Evolutionary conservation across 2,797 vertebrate species (phyloP).

Genomic region (Channa striata): DNA sequence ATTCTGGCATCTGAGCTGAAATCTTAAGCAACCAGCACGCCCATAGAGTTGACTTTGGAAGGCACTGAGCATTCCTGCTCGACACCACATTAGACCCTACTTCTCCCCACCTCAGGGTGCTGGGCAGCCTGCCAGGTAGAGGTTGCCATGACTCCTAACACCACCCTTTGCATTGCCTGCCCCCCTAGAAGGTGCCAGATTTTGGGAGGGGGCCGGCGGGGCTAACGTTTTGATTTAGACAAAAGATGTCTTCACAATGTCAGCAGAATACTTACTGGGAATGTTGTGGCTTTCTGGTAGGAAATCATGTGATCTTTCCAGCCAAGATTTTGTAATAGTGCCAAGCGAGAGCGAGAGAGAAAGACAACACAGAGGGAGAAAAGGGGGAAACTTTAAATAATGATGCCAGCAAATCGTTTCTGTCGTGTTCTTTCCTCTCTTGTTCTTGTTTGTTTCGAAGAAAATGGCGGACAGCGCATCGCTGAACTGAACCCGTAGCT

Average conservation of each 20-base stretch:
- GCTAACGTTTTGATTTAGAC: slow-evolving; percentile 94
- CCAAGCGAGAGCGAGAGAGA: slow-evolving; percentile 84
- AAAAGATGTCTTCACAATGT: slow-evolving; percentile 97
- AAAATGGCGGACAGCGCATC: slow-evolving; percentile 93
- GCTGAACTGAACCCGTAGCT: slow-evolving; percentile 88
- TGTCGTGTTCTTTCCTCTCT: slow-evolving; percentile 69
- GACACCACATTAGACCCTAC: slow-evolving; percentile 89
- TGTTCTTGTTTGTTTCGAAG: slow-evolving; percentile 87
- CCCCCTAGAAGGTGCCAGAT: slow-evolving; percentile 90
- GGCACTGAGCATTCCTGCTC: slow-evolving; percentile 89
- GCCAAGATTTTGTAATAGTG: slow-evolving; percentile 91
- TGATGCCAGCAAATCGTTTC: slow-evolving; percentile 84
- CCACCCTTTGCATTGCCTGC: slow-evolving; percentile 66
- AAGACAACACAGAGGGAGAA: slow-evolving; percentile 76
- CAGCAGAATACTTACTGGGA: slow-evolving; percentile 94
- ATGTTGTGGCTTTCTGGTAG: slow-evolving; percentile 90
- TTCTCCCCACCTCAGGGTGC: slow-evolving; percentile 90
- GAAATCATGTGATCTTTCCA: slow-evolving; percentile 90
- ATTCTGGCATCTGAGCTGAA: slow-evolving; percentile 74
- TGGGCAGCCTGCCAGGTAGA: slow-evolving; percentile 95
- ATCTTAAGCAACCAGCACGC: slow-evolving; percentile 87
- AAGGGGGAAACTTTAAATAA: slow-evolving; percentile 87
- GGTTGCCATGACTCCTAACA: slow-evolving; percentile 96
- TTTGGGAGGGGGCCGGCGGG: slow-evolving; percentile 87
- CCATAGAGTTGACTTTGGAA: slow-evolving; percentile 92